These are phyloP conservation scores for Myoxocephalus aenaeus DNA, from an alignment of 2,797 vertebrate genomes.

Conservation along the genomic window DNA sequence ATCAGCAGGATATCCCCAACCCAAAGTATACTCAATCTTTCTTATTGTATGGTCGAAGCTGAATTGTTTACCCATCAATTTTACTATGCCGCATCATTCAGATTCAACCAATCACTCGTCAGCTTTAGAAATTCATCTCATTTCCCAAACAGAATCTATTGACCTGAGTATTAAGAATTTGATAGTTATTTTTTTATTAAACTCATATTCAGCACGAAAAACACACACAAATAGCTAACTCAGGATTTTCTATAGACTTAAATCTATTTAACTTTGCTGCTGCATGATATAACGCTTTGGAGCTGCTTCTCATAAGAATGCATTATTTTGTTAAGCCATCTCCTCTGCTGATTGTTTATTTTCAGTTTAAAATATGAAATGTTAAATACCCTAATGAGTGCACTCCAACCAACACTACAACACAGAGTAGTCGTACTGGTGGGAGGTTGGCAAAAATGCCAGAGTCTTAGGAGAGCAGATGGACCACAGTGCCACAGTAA, in stretches of 20 bases:
- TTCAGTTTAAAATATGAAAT: not conserved
- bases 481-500: slow-evolving; percentile 62
- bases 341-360: slow-evolving; percentile 1
- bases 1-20: slow-evolving; percentile 16
- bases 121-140: slow-evolving; percentile 14
- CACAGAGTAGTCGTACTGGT: slow-evolving; percentile 51
- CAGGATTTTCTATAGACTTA: slow-evolving; percentile 22
- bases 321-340: slow-evolving; percentile 6
- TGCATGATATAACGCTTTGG: slow-evolving; percentile 8
- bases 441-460: slow-evolving; percentile 64
- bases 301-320: not conserved
- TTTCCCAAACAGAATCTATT: slow-evolving; percentile 17
- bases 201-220: slow-evolving; percentile 38
- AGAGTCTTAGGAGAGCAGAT: slow-evolving; percentile 73
- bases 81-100: slow-evolving; percentile 14
- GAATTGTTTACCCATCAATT: slow-evolving; percentile 7
- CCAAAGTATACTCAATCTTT: not conserved
- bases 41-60: slow-evolving; percentile 5
- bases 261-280: slow-evolving; percentile 34
- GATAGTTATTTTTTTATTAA: slow-evolving; percentile 29
- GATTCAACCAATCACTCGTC: slow-evolving; percentile 36
- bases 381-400: slow-evolving; percentile 40
- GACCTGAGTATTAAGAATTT: slow-evolving; percentile 29
- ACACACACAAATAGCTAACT: slow-evolving; percentile 19
- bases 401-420: slow-evolving; percentile 45